Percentiles rank a stretch among this genome's conserved stretches.
These are phyloP conservation scores for Protonemura montana DNA, from an alignment of 2,888 invertebrate species.

Conservation along the genomic window DNA sequence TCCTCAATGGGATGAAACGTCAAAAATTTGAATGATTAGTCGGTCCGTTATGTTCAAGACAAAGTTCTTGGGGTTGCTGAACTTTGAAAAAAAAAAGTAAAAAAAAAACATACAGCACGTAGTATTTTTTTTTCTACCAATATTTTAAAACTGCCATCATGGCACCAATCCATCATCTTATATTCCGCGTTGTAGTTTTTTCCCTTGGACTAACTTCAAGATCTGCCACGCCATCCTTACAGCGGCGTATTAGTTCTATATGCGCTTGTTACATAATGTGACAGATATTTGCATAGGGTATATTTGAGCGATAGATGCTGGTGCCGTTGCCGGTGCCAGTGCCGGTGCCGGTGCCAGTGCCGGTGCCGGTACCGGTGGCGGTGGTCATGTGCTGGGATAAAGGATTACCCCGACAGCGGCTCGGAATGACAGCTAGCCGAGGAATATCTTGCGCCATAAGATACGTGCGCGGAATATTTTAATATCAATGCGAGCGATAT, in stretches of 20 bases:
- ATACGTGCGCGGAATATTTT: slow-evolving; percentile 27
- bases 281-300: slow-evolving; percentile 33
- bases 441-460: slow-evolving; percentile 16
- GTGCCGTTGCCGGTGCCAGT: too few relatives aligned
- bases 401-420: slow-evolving; percentile 1
- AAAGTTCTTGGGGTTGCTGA: not conserved
- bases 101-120: not conserved
- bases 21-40: not conserved
- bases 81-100: not conserved
- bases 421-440: not conserved
- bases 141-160: slow-evolving; percentile 15
- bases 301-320: slow-evolving; percentile 26
- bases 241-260: slow-evolving; percentile 33
- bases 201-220: not conserved
- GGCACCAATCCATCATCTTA: slow-evolving; percentile 30
- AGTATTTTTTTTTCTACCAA: not conserved
- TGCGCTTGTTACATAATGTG: slow-evolving; percentile 30
- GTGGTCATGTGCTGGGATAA: slow-evolving; percentile 38
- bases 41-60: not conserved
- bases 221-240: not conserved
- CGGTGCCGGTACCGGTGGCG: not conserved
- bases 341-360: too few relatives aligned
- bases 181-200: not conserved
- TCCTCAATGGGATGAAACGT: not conserved
- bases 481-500: not conserved